Percentiles rank a stretch among this genome's conserved stretches.
Conservation (phyloP, 2,888 invertebrate species). For the Yponomeuta cagnagella region DNA sequence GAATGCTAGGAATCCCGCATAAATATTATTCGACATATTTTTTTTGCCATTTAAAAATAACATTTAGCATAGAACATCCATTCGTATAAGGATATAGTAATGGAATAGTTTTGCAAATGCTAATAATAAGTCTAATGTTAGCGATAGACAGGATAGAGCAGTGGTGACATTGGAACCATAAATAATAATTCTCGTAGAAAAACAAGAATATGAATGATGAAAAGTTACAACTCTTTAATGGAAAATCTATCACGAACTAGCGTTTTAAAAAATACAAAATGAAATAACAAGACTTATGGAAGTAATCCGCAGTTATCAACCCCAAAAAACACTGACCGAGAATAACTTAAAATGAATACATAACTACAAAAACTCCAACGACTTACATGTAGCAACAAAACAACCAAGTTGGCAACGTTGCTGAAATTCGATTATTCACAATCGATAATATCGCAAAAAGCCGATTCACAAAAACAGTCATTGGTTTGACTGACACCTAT, state of each 20-base stretch:
- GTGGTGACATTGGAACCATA: neutral
- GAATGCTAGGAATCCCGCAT: slow-evolving; percentile 6
- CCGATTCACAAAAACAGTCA: neutral
- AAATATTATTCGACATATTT: neutral
- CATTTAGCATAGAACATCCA: neutral
- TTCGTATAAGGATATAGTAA: neutral
- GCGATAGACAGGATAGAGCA: neutral
- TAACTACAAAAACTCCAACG: neutral
- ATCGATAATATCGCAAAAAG: slow-evolving; percentile 1
- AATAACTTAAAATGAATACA: neutral
- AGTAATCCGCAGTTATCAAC: neutral
- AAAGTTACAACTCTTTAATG: neutral
- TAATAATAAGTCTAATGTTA: neutral
- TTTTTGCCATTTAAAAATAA: neutral
- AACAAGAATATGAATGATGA: neutral
- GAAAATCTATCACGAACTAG: neutral
- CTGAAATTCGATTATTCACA: neutral
- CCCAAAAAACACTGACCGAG: neutral
- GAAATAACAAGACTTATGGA: neutral
- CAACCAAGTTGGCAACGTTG: neutral
- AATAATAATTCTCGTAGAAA: neutral
- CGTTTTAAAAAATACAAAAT: no score
- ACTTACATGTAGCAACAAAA: neutral
- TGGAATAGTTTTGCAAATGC: neutral
- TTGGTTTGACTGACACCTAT: neutral